Percentiles rank a stretch among this genome's conserved stretches.
phyloP scores from a whole-genome alignment of 2,113 vertebrate species.

The Oncorhynchus tshawytscha region DNA sequence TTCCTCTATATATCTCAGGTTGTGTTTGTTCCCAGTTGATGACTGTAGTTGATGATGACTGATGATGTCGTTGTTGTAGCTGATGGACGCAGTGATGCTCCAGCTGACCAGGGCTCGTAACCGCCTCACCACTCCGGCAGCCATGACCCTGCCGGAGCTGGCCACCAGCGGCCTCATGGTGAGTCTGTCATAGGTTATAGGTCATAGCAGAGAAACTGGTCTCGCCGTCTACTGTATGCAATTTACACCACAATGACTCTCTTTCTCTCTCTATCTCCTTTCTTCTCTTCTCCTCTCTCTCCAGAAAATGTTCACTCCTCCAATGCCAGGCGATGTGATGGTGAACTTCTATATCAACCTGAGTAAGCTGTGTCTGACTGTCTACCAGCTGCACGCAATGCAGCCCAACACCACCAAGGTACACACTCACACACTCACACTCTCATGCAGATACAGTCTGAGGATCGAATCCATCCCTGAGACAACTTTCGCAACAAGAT shows the following conservation, averaged over 20 bases:
- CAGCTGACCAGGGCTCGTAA: slow-evolving; percentile 93
- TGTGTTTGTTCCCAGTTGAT: neutral
- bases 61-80: slow-evolving; percentile 63
- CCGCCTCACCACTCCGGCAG: slow-evolving; percentile 92
- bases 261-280: neutral
- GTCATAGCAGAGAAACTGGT: neutral
- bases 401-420: slow-evolving; percentile 93
- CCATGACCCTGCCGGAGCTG: slow-evolving; percentile 90
- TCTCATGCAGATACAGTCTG: neutral
- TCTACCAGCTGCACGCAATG: slow-evolving; percentile 91
- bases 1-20: neutral
- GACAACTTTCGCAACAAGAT: too few species aligned
- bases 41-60: slow-evolving; percentile 1
- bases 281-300: too few species aligned
- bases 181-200: slow-evolving; percentile 23
- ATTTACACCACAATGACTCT: too few species aligned
- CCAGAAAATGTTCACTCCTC: slow-evolving; percentile 94
- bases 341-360: slow-evolving; percentile 97
- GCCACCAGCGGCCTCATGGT: slow-evolving; percentile 91
- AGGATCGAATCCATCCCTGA: neutral
- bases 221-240: neutral
- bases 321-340: slow-evolving; percentile 88
- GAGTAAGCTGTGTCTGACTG: slow-evolving; percentile 92
- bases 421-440: slow-evolving; percentile 7
- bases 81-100: slow-evolving; percentile 97